Percentiles rank a stretch among this genome's conserved stretches.
Evolutionary conservation across 2,113 vertebrate species (phyloP).

Genomic region (Oncorhynchus kisutch): DNA sequence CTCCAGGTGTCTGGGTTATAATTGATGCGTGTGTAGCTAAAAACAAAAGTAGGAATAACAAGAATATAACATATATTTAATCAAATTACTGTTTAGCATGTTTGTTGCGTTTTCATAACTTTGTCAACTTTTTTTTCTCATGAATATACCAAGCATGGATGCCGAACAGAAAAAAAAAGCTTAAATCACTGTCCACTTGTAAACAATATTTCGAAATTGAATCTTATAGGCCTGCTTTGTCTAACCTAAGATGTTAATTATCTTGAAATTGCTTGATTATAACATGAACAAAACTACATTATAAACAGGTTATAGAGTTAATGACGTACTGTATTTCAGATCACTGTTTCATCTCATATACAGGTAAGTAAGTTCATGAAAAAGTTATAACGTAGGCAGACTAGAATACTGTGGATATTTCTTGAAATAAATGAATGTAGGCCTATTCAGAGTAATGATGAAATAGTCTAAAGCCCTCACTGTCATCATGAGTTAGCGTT

Average conservation of each 20-base stretch:
- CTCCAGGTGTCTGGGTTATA: constrained; percentile 4
- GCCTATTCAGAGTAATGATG: not conserved
- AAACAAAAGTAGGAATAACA: not conserved
- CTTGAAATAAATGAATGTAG: not conserved
- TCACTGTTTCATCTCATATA: too few relatives aligned
- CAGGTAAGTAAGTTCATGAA: too few relatives aligned
- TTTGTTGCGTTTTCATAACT: not conserved
- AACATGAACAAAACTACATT: too few relatives aligned
- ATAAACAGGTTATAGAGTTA: too few relatives aligned
- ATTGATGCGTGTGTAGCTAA: constrained; percentile 7
- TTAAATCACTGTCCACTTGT: not conserved
- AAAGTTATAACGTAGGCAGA: too few relatives aligned
- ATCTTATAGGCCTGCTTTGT: not conserved
- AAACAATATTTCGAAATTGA: not conserved
- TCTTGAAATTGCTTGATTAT: too few relatives aligned
- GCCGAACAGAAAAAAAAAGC: not conserved
- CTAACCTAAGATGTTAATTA: not conserved
- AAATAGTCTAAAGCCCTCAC: too few relatives aligned
- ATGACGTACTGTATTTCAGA: too few relatives aligned
- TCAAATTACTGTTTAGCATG: not conserved
- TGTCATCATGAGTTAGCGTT: too few relatives aligned
- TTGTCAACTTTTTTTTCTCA: not conserved
- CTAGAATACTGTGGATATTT: too few relatives aligned
- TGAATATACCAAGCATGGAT: not conserved
- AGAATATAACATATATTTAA: not conserved